These are phyloP conservation scores for Chaitophorus viminalis DNA, from an alignment of 2,888 invertebrate species.

Conservation along the genomic window DNA sequence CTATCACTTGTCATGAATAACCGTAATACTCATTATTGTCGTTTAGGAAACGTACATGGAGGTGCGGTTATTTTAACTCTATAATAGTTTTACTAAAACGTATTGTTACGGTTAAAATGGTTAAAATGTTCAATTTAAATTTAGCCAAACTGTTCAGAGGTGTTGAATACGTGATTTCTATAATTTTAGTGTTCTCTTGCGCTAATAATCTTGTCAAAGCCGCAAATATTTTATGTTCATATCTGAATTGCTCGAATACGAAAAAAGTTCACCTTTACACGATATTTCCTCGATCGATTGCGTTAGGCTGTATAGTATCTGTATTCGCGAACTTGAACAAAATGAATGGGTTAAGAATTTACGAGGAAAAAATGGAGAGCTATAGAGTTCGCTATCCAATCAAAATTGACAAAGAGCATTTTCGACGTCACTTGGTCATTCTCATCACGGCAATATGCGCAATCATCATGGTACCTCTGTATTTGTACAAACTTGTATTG, in stretches of 20 bases:
- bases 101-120: no score
- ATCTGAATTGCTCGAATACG: background rate
- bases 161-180: background rate
- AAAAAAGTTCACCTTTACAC: background rate
- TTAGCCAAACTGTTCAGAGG: background rate
- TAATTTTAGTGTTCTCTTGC: background rate
- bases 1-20: no score
- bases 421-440: background rate
- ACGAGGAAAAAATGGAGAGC: background rate
- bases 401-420: background rate
- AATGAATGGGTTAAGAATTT: background rate
- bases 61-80: no score
- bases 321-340: background rate
- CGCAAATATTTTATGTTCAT: background rate
- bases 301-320: background rate
- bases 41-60: no score
- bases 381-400: background rate
- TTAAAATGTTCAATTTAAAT: background rate
- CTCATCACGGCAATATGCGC: background rate
- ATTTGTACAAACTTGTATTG: background rate
- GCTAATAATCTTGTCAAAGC: background rate
- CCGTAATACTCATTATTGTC: no score
- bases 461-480: background rate
- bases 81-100: no score
- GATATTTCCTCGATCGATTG: constrained; percentile 10